A percentile compares a stretch with the other conserved stretches of the same genome.
These are phyloP conservation scores for Miichthys miiuy DNA, from an alignment of 2,797 vertebrate genomes.

Conservation along the genomic window DNA sequence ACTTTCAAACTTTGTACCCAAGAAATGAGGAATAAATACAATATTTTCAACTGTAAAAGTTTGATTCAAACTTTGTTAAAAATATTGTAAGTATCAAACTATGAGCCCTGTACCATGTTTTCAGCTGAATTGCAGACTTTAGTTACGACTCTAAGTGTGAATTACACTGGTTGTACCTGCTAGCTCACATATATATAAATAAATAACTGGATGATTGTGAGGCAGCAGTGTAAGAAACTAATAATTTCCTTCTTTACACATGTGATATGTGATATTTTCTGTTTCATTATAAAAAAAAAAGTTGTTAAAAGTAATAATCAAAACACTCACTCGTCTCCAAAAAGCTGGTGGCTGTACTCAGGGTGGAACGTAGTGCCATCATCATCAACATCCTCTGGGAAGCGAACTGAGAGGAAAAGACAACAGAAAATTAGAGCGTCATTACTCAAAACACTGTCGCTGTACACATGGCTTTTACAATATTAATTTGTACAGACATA, in stretches of 20 bases:
- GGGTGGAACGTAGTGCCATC: conserved; percentile 96
- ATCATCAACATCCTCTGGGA: conserved; percentile 96
- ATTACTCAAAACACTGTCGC: neutral
- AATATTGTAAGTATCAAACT: neutral
- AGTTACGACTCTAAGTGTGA: neutral
- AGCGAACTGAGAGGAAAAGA: conserved; percentile 85
- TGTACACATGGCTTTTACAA: neutral
- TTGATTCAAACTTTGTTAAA: neutral
- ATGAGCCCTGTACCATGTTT: neutral
- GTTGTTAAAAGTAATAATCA: neutral
- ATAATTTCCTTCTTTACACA: neutral
- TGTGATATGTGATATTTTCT: neutral
- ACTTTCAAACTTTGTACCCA: neutral
- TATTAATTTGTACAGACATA: neutral
- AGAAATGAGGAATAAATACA: neutral
- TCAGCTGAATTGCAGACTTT: neutral
- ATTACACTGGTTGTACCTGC: neutral
- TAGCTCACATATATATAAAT: neutral
- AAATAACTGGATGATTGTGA: neutral
- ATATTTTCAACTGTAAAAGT: neutral
- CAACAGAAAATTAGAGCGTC: neutral
- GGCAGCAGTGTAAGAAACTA: neutral
- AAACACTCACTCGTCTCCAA: conserved; percentile 96
- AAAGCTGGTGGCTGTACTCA: conserved; percentile 96
- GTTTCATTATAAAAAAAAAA: neutral